These are phyloP conservation scores for Scleropages formosus DNA, from an alignment of 2,797 vertebrate genomes.

Conservation along the genomic window DNA sequence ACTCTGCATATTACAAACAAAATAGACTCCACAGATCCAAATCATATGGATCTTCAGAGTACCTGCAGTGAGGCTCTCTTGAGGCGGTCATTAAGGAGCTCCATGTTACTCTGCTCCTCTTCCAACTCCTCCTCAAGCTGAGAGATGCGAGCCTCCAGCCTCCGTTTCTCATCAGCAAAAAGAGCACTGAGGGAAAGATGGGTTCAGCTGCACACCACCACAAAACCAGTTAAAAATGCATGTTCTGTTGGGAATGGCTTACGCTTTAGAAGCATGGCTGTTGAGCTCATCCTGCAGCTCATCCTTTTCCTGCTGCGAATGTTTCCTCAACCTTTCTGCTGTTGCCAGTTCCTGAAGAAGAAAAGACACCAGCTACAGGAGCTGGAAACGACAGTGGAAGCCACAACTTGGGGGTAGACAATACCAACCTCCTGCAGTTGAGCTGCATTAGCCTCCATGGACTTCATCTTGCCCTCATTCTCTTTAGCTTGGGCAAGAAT, in stretches of 20 bases:
- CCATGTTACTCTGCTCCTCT: conserved; percentile 86
- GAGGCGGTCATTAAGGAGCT: conserved; percentile 86
- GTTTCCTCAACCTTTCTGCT: conserved; percentile 84
- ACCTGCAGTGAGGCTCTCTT: conserved; percentile 88
- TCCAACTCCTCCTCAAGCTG: conserved; percentile 94
- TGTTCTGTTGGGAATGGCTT: conserved; percentile 37
- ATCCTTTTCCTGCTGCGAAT: conserved; percentile 88
- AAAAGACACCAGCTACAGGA: neutral
- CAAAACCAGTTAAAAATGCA: neutral
- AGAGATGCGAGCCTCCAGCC: conserved; percentile 83
- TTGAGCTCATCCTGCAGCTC: conserved; percentile 91
- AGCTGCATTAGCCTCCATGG: conserved; percentile 85
- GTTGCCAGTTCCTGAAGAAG: conserved; percentile 81
- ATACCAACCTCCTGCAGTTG: conserved; percentile 84
- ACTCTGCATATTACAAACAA: too few species aligned
- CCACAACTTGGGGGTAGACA: neutral
- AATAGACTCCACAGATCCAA: too few species aligned
- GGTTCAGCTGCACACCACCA: neutral
- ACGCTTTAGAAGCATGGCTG: conserved; percentile 84
- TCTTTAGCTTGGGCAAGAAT: conserved; percentile 83
- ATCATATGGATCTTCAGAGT: neutral
- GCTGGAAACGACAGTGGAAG: neutral
- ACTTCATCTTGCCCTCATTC: conserved; percentile 89
- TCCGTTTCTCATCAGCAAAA: conserved; percentile 85
- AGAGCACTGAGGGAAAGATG: conserved; percentile 64